phyloP scores from a whole-genome alignment of 2,113 vertebrate species.

The Oxyruncus cristatus region DNA sequence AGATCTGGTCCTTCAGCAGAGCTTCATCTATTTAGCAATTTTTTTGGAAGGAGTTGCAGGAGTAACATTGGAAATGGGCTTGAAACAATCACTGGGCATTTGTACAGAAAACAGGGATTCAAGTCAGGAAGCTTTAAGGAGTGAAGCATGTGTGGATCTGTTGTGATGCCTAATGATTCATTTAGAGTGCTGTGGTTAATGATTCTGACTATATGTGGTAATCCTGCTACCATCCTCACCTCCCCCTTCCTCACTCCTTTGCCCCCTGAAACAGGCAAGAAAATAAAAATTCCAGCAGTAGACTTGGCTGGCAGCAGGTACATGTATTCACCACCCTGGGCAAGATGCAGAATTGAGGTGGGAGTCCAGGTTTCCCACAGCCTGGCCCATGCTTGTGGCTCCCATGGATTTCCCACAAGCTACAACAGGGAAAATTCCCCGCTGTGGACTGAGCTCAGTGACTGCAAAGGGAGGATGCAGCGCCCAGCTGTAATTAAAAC shows the following conservation, averaged over 20 bases:
- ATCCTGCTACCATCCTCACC: not conserved
- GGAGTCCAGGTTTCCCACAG: not conserved
- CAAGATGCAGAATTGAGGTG: not conserved
- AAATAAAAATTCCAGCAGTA: not conserved
- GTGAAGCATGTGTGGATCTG: constrained; percentile 58
- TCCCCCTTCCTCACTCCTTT: not conserved
- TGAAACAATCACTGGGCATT: constrained; percentile 29
- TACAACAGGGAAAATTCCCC: not conserved
- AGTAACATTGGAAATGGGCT: constrained; percentile 1
- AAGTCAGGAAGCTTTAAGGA: not conserved
- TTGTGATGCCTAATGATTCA: constrained; percentile 53
- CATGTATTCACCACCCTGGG: not conserved
- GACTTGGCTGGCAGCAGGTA: not conserved
- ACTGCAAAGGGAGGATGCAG: not conserved
- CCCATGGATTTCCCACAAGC: not conserved
- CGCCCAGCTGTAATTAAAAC: constrained; percentile 12
- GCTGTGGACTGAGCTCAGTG: not conserved
- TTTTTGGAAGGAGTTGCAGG: not conserved
- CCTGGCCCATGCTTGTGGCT: not conserved
- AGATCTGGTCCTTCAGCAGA: constrained; percentile 46
- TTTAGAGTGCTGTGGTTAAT: constrained; percentile 29
- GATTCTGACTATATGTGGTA: constrained; percentile 36
- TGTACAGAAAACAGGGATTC: constrained; percentile 13
- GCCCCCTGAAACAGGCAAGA: not conserved
- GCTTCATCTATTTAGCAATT: constrained; percentile 38